Evolutionary conservation across 2,797 vertebrate genomes (phyloP).

Genomic region (Micrastur ruficollis): DNA sequence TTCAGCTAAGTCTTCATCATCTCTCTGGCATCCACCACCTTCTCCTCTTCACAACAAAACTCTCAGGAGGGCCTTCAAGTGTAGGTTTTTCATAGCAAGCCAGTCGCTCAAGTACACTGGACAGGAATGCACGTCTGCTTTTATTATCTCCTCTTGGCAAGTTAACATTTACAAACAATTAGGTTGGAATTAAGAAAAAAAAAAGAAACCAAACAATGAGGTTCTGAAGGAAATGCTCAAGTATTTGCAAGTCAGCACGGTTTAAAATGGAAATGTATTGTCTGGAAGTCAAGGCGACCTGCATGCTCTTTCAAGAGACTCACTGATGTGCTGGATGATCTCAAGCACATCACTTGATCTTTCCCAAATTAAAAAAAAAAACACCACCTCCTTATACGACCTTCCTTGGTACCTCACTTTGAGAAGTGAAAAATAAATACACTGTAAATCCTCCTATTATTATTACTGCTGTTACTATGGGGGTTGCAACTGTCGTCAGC

Average conservation of each 20-base stretch:
- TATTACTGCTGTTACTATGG: constrained; percentile 41
- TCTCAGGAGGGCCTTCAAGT: not conserved
- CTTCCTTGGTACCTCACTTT: not conserved
- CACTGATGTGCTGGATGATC: not conserved
- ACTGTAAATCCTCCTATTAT: constrained; percentile 20
- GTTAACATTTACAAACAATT: not conserved
- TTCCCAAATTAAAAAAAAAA: not conserved
- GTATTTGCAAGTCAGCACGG: not conserved
- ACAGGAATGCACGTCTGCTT: not conserved
- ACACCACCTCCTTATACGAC: not conserved
- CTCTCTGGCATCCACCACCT: not conserved
- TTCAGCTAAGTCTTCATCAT: constrained; percentile 34
- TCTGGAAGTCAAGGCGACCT: not conserved
- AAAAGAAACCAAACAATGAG: not conserved
- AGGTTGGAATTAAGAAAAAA: not conserved
- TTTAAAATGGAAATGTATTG: not conserved
- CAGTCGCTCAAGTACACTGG: not conserved
- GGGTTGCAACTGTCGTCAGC: constrained; percentile 9
- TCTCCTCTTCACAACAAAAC: not conserved
- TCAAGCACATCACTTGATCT: not conserved
- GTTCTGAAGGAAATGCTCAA: not conserved
- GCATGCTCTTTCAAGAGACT: not conserved
- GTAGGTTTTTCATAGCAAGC: not conserved
- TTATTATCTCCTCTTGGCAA: constrained; percentile 5
- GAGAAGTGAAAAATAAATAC: constrained; percentile 6